phyloP scores from a whole-genome alignment of 2,113 vertebrate species.

The Accipiter cooperii region DNA sequence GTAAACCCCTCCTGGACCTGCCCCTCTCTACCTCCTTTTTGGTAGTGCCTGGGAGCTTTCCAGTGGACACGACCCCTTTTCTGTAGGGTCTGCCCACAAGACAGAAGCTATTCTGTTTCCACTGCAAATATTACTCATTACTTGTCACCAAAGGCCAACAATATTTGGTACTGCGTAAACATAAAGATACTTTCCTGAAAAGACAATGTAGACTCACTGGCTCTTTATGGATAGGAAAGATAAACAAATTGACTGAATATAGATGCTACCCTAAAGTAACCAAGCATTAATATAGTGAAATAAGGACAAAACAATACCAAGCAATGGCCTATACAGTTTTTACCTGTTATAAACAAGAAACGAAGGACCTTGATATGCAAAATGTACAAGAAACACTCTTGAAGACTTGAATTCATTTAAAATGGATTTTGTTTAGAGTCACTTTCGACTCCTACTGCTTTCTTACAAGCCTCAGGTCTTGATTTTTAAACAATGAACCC shows the following conservation, averaged over 20 bases:
- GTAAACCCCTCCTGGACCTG: neutral
- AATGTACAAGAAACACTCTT: conserved; percentile 17
- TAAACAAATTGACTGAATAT: neutral
- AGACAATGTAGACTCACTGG: neutral
- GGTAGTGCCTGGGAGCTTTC: neutral
- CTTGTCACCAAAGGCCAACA: neutral
- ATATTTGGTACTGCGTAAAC: neutral
- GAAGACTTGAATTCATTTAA: conserved; percentile 57
- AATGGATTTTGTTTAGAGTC: conserved; percentile 69
- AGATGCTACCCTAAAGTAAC: neutral
- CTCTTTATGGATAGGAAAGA: neutral
- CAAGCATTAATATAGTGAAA: neutral
- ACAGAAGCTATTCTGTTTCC: neutral
- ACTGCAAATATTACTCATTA: neutral
- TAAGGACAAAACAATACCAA: neutral
- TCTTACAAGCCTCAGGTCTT: conserved; percentile 58
- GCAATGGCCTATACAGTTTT: neutral
- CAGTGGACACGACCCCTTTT: neutral
- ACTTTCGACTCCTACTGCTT: conserved; percentile 48
- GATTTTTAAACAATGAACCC: conserved; percentile 62
- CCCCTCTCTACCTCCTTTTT: neutral
- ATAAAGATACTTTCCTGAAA: neutral
- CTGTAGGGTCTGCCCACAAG: neutral
- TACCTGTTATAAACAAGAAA: conserved; percentile 15
- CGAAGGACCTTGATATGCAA: conserved; percentile 54